phyloP scores from a whole-genome alignment of 2,113 vertebrate genomes.

The Bothrops jararaca region DNA sequence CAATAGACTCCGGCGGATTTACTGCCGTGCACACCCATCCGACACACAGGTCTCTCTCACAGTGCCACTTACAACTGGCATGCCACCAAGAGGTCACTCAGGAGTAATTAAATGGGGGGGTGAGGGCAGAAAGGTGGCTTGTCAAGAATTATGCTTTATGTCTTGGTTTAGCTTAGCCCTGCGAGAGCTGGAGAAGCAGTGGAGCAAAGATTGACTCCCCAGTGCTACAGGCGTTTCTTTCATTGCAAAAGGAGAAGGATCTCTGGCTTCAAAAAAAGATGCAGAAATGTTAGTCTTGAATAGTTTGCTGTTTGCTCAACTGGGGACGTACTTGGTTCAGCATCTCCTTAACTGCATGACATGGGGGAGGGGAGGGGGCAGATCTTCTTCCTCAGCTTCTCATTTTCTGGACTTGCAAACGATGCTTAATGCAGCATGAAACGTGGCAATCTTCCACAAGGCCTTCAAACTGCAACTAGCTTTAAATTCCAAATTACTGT shows the following conservation, averaged over 20 bases:
- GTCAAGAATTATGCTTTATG: background rate
- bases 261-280: background rate
- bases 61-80: background rate
- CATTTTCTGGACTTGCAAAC: background rate
- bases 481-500: background rate
- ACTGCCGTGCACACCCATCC: background rate
- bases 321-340: background rate
- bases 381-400: background rate
- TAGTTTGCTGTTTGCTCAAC: background rate
- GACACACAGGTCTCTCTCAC: background rate
- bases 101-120: background rate
- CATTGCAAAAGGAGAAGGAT: background rate
- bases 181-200: background rate
- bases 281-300: background rate
- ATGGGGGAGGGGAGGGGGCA: too few relatives aligned
- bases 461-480: background rate
- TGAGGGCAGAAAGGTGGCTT: background rate
- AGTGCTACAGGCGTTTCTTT: background rate
- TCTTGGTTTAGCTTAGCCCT: background rate
- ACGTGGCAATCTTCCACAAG: background rate
- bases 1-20: background rate
- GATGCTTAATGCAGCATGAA: slow-evolving; percentile 2
- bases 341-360: background rate
- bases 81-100: background rate
- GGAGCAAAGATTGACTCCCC: background rate